A percentile compares a stretch with the other conserved stretches of the same genome.
Evolutionary conservation across 2,113 vertebrate genomes (phyloP).

Genomic region (Microtus oregoni): DNA sequence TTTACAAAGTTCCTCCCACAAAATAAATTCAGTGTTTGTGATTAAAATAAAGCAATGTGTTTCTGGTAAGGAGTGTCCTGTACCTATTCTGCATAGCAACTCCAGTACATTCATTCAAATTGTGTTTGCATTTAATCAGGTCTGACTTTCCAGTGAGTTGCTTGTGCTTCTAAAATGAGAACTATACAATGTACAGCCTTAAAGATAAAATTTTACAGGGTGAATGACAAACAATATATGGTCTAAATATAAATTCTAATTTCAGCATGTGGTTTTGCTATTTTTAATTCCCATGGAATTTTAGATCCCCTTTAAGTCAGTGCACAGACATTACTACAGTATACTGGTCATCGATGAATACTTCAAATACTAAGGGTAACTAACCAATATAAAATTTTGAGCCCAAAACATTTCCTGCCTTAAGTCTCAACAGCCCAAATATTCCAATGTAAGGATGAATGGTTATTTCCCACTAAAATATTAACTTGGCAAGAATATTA

Average conservation of each 20-base stretch:
- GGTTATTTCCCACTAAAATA: conserved; percentile 15
- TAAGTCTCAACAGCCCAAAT: conserved; percentile 18
- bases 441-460: conserved; percentile 44
- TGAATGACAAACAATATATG: conserved; percentile 80
- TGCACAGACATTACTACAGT: conserved; percentile 55
- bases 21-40: conserved; percentile 45
- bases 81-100: conserved; percentile 59
- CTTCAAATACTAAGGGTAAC: conserved; percentile 59
- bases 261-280: conserved; percentile 76
- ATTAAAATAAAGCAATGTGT: conserved; percentile 31
- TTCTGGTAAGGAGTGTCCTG: conserved; percentile 39
- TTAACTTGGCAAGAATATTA: conserved; percentile 61
- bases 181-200: conserved; percentile 77
- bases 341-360: conserved; percentile 71
- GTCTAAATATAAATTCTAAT: conserved; percentile 81
- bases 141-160: conserved; percentile 68
- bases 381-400: conserved; percentile 66
- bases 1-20: conserved; percentile 40
- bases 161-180: conserved; percentile 77
- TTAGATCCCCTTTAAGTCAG: conserved; percentile 68
- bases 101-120: conserved; percentile 71
- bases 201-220: conserved; percentile 81
- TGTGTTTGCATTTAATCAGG: conserved; percentile 68
- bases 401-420: conserved; percentile 19
- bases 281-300: conserved; percentile 78